phyloP scores from a whole-genome alignment of 2,888 invertebrate genomes.

The Enoplolaimus lenunculus region DNA sequence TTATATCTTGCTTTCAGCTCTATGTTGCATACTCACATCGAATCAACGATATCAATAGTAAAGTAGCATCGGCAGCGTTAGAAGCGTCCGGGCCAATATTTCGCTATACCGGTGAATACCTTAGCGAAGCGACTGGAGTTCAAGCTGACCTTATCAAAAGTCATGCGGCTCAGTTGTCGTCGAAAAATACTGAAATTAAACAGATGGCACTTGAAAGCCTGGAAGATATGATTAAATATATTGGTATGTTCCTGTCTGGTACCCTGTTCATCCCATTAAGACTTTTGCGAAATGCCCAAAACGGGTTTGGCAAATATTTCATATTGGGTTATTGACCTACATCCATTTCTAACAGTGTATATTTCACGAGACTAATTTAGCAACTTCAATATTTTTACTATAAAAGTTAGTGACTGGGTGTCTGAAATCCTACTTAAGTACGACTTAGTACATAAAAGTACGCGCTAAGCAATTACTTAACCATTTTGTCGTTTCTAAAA shows the following conservation, averaged over 20 bases:
- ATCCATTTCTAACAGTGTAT: too few species aligned
- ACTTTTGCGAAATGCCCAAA: too few species aligned
- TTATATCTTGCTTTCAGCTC: slow-evolving; percentile 16
- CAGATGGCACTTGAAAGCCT: slow-evolving; percentile 7
- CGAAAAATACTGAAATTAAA: slow-evolving; percentile 20
- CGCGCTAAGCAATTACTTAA: too few species aligned
- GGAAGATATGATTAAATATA: slow-evolving; percentile 10
- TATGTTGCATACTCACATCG: slow-evolving; percentile 11
- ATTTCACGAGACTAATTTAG: too few species aligned
- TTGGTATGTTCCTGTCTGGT: slow-evolving; percentile 21
- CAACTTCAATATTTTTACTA: too few species aligned
- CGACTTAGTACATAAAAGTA: too few species aligned
- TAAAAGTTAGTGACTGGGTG: too few species aligned
- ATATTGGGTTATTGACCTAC: too few species aligned
- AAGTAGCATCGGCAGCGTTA: slow-evolving; percentile 20
- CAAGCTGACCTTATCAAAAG: slow-evolving; percentile 18
- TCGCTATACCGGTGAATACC: not conserved
- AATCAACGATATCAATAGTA: slow-evolving; percentile 22
- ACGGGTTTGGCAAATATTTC: too few species aligned
- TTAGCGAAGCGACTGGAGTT: not conserved
- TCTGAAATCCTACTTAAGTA: too few species aligned
- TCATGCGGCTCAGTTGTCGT: slow-evolving; percentile 20
- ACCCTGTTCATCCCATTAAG: too few species aligned
- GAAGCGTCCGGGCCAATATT: not conserved
- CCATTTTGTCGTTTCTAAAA: too few species aligned